Evolutionary conservation across 2,888 invertebrate species (phyloP).

Genomic region (Agonum fuliginosum): DNA sequence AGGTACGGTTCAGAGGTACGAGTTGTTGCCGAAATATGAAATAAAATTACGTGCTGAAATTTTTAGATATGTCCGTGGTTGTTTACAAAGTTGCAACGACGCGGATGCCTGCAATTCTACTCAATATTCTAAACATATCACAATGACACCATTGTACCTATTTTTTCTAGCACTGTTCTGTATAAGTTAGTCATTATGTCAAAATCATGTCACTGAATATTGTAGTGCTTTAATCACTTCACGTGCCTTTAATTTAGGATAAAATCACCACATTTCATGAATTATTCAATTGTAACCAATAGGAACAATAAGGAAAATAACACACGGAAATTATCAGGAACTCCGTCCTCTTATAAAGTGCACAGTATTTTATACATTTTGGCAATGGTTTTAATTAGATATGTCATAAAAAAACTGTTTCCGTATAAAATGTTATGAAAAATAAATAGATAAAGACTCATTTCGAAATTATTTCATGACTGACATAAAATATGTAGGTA

Average conservation of each 20-base stretch:
- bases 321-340: conserved; percentile 45
- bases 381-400: too few relatives aligned
- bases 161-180: conserved; percentile 47
- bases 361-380: conserved; percentile 20
- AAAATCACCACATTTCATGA: conserved; percentile 41
- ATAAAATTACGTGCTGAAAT: background rate
- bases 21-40: background rate
- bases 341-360: conserved; percentile 53
- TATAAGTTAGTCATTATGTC: conserved; percentile 43
- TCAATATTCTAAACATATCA: conserved; percentile 49
- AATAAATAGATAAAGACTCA: too few relatives aligned
- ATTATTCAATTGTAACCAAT: conserved; percentile 1
- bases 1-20: conserved; percentile 75
- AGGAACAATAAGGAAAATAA: background rate
- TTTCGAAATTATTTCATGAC: too few relatives aligned
- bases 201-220: conserved; percentile 47
- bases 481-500: too few relatives aligned
- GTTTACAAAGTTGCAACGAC: conserved; percentile 95
- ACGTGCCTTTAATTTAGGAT: conserved; percentile 57
- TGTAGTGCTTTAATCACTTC: conserved; percentile 58
- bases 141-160: conserved; percentile 50
- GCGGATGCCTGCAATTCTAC: conserved; percentile 90
- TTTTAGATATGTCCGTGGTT: conserved; percentile 90
- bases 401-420: too few relatives aligned
- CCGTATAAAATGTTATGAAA: too few relatives aligned